Evolutionary conservation across 92 coral and sea anemone species (phyloP).

Genomic region (Porites cylindrica): DNA sequence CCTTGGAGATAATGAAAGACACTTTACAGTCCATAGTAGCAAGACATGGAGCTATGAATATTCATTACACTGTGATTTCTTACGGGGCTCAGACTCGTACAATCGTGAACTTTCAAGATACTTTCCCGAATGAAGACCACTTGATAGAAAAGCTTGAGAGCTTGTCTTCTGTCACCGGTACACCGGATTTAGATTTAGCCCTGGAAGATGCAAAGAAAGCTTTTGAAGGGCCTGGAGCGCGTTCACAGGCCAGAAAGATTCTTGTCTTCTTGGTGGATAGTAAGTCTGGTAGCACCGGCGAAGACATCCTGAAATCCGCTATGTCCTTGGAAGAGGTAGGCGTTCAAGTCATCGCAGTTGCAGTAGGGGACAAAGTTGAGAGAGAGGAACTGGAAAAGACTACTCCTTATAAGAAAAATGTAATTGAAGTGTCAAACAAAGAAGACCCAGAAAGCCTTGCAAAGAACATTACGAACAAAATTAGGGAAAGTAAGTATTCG

Average conservation of each 20-base stretch:
- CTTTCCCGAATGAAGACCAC: slow-evolving; percentile 65
- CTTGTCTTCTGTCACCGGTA: slow-evolving; percentile 58
- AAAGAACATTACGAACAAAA: slow-evolving; percentile 68
- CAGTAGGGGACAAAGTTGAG: slow-evolving; percentile 57
- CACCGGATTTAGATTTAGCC: slow-evolving; percentile 63
- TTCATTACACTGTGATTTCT: slow-evolving; percentile 78
- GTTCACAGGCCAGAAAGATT: slow-evolving; percentile 57
- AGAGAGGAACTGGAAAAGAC: slow-evolving; percentile 57
- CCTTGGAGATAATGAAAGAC: slow-evolving; percentile 76
- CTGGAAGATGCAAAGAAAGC: slow-evolving; percentile 44
- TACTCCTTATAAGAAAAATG: slow-evolving; percentile 51
- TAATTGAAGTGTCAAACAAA: slow-evolving; percentile 65
- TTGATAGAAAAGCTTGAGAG: slow-evolving; percentile 20
- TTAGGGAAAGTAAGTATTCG: slow-evolving; percentile 66
- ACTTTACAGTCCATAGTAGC: slow-evolving; percentile 78
- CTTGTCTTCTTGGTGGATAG: slow-evolving; percentile 80
- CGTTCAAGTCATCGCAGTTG: slow-evolving; percentile 72
- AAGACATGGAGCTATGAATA: slow-evolving; percentile 58
- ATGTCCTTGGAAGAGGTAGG: slow-evolving; percentile 45
- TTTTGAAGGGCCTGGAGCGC: slow-evolving; percentile 61
- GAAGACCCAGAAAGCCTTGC: slow-evolving; percentile 61
- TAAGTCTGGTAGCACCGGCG: slow-evolving; percentile 23
- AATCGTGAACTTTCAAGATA: slow-evolving; percentile 70
- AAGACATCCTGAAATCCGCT: slow-evolving; percentile 32
- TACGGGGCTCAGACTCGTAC: slow-evolving; percentile 74